phyloP scores from a whole-genome alignment of 1,140 invertebrate genomes.

The Cherax quadricarinatus region DNA sequence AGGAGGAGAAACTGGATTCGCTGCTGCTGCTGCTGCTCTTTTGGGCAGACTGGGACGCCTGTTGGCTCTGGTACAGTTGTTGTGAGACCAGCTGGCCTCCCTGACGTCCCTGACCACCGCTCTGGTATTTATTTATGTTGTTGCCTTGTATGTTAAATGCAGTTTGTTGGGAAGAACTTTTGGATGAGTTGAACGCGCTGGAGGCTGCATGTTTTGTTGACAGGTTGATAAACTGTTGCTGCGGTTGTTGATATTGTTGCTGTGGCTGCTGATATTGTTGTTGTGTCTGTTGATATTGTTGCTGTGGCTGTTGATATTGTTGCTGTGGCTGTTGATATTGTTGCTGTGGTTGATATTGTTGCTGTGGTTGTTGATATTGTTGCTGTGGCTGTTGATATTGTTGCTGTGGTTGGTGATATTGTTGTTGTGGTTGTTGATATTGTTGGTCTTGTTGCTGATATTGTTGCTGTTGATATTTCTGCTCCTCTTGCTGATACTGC shows the following conservation, averaged over 20 bases:
- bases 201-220: slow-evolving; percentile 36
- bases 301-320: not conserved
- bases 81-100: slow-evolving; percentile 4
- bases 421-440: too few species aligned
- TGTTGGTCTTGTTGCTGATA: slow-evolving; percentile 31
- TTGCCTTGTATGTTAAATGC: slow-evolving; percentile 5
- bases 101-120: slow-evolving; percentile 13
- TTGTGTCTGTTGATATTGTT: slow-evolving; percentile 35
- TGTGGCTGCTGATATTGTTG: slow-evolving; percentile 32
- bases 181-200: slow-evolving; percentile 39
- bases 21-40: slow-evolving; percentile 45
- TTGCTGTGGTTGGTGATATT: too few species aligned
- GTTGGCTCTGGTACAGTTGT: slow-evolving; percentile 48
- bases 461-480: slow-evolving; percentile 6
- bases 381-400: slow-evolving; percentile 34
- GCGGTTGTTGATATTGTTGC: slow-evolving; percentile 3
- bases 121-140: slow-evolving; percentile 14
- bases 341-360: not conserved
- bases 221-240: slow-evolving; percentile 21
- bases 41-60: slow-evolving; percentile 28
- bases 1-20: not conserved
- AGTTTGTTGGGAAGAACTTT: slow-evolving; percentile 19
- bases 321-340: too few species aligned
- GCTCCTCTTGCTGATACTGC: slow-evolving; percentile 28
- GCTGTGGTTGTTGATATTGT: slow-evolving; percentile 16